Evolutionary conservation across 2,797 vertebrate species (phyloP), one percentile per base, ranked within the genome.

Genomic region (Sarcoramphus papa): DNA sequence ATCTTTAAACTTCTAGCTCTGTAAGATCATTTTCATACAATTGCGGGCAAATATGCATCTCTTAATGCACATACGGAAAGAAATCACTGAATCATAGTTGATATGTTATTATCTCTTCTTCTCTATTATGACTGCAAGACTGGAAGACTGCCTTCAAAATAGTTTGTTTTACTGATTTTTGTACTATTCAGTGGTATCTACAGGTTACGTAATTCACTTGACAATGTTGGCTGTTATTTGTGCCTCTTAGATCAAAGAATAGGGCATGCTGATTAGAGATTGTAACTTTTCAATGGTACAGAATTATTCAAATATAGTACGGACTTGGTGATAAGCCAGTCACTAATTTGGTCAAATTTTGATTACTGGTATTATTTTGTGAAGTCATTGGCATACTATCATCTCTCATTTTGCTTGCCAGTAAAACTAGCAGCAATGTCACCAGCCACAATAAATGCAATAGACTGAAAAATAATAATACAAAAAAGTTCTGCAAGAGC

Each of bases 41-140:
- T 40, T 88, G 50, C 60, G 35, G 85, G 91, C 92, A 97, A 97
- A 84, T 50, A 47, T 48, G 65, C 47, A 35, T 63, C n/a, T 73
- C 78, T 87, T 33, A 94, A 79, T 94, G 90, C 41, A 88, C 33
- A 89, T 69, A 30, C 4, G 75, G 28, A n/a, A 87, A 87, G 94
- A 98, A 98, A 97, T 97, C 97, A 68, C 97, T 96, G 97, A 98
- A 98, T 98, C 95, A 97, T 83, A 97, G 56, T 94, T 98, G 97
- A 97, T 97, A 94, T 97, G 85, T 45, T 92, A 35, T 98, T 98
- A 98, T 98, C 97, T 98, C 95, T 67, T 64, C 80, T 97, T 97
- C 97, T 98, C 95, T 97, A 67, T 80, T 88, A 88, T 97, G 97
- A 98, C 95, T 94, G 85, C 94, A 97, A 95, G 93, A 91, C 96